Base-by-base conservation (phyloP, 2,113 vertebrate genomes). In the Bubo bubo region DNA sequence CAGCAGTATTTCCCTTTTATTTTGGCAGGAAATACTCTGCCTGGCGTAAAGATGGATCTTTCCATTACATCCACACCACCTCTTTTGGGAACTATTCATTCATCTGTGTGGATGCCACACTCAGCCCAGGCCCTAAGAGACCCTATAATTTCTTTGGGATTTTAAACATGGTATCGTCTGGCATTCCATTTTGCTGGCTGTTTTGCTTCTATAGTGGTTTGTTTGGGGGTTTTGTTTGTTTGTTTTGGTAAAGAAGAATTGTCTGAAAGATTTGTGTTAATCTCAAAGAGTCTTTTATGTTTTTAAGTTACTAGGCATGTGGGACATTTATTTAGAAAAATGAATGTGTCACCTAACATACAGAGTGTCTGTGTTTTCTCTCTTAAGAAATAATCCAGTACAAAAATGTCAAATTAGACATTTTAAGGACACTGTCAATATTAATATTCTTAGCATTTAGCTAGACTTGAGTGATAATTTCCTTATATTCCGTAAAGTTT, bases 141-240 rank as follows among this genome's bases (percentile, higher is more conserved):
- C 99, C 99, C 8, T 99, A 98, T 97, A 99, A 99, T 97, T 99
- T 99, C 98, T 99, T 98, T 95, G 99, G 99, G 59, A 99, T 99
- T 97, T 98, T 99, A 95, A 98, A 99, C 96, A 97, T 94, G 99
- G 99, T 99, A 98, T 91, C 87, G 93, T 97, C 71, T 62, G 68
- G 39, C 8, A 41, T 91, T 96, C 52, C 15, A n/a, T 53, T 96
- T 97, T 85, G 18, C 70, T 95, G 59, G 4, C 79, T 95, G 30
- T 94, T 62, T 75, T 59, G 34, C 17, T 73, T 70, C 24, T 85
- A 1, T 47, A 58, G 34, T 24, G 12, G 18, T 79, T 80, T 63
- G 28, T 91, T 47, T 71, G 60, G n/a, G 39, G 10, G 1, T 9
- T 41, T 49, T 14, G 34, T 55, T 68, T 17, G 1, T 3, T 56